Conservation (phyloP, 2,113 vertebrate genomes). For the Heterotilapia buettikoferi region DNA sequence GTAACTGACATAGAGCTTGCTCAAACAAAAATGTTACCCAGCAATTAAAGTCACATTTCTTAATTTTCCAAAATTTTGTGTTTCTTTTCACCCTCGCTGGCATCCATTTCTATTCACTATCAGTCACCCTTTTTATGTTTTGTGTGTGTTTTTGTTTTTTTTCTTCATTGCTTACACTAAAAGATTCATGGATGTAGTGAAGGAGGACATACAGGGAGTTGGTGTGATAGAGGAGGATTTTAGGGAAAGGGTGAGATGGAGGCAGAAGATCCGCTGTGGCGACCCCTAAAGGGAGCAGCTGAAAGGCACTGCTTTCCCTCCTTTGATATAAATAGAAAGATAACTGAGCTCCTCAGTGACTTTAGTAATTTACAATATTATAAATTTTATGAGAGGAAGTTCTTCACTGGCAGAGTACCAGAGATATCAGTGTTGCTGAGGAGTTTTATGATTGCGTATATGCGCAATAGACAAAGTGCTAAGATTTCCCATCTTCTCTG, state of each 20-base stretch:
- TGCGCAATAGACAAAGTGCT: background rate
- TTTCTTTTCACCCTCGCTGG: background rate
- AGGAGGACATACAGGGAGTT: background rate
- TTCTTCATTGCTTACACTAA: background rate
- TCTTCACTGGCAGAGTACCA: background rate
- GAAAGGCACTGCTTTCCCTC: background rate
- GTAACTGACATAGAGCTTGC: constrained; percentile 23
- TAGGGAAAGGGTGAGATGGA: background rate
- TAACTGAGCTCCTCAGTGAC: background rate
- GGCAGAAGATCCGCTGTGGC: background rate
- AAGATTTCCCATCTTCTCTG: background rate
- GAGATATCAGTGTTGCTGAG: background rate
- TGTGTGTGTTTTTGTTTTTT: background rate
- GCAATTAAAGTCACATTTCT: constrained; percentile 59
- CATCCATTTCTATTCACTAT: background rate
- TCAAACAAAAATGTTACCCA: constrained; percentile 39
- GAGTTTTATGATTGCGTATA: background rate
- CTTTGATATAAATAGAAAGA: background rate
- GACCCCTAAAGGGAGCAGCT: background rate
- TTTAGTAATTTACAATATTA: background rate
- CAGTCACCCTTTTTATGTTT: background rate
- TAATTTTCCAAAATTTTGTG: constrained; percentile 19
- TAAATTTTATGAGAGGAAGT: background rate
- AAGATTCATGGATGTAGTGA: background rate
- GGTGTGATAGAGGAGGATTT: background rate